Conservation (phyloP, 2,888 invertebrate genomes). For the Cryptocheilus praepositus region DNA sequence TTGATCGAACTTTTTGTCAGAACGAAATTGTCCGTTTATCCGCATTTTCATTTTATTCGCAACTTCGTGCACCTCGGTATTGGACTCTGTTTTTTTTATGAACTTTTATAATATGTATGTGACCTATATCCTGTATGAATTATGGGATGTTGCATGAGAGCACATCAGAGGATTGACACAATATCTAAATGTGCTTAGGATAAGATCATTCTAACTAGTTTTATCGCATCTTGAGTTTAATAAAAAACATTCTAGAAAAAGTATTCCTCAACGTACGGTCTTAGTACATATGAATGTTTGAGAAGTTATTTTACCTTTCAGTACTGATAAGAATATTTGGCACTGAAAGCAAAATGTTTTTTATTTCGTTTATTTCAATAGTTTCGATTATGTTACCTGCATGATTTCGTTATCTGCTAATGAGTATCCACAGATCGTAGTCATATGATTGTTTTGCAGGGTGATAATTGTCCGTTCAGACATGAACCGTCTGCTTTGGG, state of each 20-base stretch:
- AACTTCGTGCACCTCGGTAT: neutral
- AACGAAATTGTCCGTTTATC: neutral
- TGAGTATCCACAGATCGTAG: too few species aligned
- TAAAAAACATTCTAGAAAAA: too few species aligned
- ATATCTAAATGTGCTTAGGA: too few species aligned
- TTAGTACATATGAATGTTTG: neutral
- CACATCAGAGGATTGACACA: neutral
- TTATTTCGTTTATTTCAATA: neutral
- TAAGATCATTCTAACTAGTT: too few species aligned
- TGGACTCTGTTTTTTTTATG: neutral
- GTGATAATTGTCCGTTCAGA: constrained; percentile 87
- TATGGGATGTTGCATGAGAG: neutral
- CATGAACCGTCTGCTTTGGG: constrained; percentile 90
- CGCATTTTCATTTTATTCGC: neutral
- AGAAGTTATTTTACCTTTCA: constrained; percentile 27
- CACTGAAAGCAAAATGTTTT: constrained; percentile 40
- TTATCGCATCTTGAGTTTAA: too few species aligned
- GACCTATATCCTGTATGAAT: constrained; percentile 1
- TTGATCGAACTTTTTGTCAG: neutral
- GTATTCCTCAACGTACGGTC: too few species aligned
- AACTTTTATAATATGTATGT: neutral
- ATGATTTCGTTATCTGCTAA: too few species aligned
- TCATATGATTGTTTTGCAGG: constrained; percentile 76
- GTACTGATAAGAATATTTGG: constrained; percentile 37
- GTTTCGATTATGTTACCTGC: neutral